Conservation (phyloP, 2,113 vertebrate genomes). For the Aplodontia rufa region DNA sequence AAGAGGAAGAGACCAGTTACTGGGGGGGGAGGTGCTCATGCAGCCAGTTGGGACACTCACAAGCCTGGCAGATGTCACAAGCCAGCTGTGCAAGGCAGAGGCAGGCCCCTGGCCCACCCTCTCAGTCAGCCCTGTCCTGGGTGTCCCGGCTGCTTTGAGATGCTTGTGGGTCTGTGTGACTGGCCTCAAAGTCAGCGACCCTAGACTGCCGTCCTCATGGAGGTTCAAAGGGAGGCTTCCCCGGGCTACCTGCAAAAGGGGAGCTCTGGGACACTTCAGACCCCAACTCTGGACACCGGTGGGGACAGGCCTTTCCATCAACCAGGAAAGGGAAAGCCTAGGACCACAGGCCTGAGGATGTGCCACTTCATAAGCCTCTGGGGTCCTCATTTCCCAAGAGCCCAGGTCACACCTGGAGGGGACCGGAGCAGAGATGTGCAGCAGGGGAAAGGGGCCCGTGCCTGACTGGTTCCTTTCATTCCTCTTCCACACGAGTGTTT, state of each 20-base stretch:
- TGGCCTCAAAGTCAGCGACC: neutral
- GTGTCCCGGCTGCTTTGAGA: neutral
- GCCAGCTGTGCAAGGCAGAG: neutral
- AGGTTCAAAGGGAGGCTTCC: neutral
- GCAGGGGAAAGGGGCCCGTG: neutral
- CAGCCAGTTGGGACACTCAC: neutral
- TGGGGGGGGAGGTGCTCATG: no score
- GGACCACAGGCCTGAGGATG: neutral
- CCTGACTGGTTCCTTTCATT: neutral
- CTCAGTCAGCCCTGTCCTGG: neutral
- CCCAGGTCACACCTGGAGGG: neutral
- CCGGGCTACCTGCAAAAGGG: neutral
- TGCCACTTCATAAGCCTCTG: neutral
- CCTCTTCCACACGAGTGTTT: neutral
- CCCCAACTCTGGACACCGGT: neutral
- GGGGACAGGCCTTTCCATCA: neutral
- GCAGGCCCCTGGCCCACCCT: rapidly evolving
- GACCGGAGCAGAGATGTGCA: no score
- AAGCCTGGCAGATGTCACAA: neutral
- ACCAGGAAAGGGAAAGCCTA: neutral
- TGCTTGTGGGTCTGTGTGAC: neutral
- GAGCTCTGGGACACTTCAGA: neutral
- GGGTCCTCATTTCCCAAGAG: neutral
- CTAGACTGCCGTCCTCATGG: neutral
- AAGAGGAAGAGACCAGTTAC: neutral